phyloP scores from a whole-genome alignment of 2,888 invertebrate genomes.

The Fissipunctia ypsillon region DNA sequence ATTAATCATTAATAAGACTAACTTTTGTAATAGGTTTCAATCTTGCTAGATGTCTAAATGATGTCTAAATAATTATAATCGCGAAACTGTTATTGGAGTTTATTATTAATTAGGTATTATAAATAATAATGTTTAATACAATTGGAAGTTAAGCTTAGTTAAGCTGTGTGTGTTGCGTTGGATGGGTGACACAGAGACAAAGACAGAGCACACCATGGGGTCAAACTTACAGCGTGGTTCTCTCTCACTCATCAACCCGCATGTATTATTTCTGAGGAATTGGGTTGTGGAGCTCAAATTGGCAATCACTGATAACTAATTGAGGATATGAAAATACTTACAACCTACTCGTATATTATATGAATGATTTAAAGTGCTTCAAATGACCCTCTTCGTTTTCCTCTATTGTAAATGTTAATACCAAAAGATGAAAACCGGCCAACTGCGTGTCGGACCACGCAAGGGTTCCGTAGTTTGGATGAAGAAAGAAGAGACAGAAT shows the following conservation, averaged over 20 bases:
- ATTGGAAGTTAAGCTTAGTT: neutral
- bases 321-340: neutral
- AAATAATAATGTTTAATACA: neutral
- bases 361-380: neutral
- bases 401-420: too few species aligned
- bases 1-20: conserved; percentile 57
- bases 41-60: conserved; percentile 48
- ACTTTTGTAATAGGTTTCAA: conserved; percentile 60
- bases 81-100: conserved; percentile 14
- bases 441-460: too few species aligned
- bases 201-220: neutral
- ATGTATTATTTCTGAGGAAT: neutral
- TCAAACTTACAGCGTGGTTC: neutral
- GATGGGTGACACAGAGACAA: neutral
- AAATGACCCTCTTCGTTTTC: neutral
- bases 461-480: too few species aligned
- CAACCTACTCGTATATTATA: neutral
- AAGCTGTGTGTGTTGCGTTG: neutral
- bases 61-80: conserved; percentile 49
- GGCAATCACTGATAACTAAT: conserved; percentile 6
- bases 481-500: too few species aligned
- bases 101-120: neutral
- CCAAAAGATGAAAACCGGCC: too few species aligned
- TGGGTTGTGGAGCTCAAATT: neutral
- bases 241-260: too few species aligned